These are phyloP conservation scores for Lordiphosa andalusiaca DNA, from an alignment of 2,888 invertebrate genomes.

Conservation along the genomic window DNA sequence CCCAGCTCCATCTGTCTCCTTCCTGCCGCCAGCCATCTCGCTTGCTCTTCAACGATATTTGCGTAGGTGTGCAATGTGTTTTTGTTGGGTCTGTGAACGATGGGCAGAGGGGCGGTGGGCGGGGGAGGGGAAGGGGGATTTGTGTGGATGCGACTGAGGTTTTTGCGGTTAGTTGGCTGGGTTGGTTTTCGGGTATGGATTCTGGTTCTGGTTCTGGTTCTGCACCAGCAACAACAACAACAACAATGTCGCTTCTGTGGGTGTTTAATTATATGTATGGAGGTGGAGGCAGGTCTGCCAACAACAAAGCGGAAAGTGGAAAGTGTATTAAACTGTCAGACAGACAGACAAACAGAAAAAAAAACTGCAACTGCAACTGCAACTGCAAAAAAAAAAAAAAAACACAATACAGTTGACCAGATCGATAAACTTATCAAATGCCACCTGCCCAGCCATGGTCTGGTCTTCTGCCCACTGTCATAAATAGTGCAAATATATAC, in stretches of 20 bases:
- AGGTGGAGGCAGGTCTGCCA: conserved; percentile 11
- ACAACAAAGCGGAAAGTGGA: conserved; percentile 2
- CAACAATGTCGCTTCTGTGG: conserved; percentile 33
- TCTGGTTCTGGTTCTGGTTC: conserved; percentile 5
- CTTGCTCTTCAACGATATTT: conserved; percentile 1
- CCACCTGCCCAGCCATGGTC: background rate
- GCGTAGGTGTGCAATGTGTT: conserved; percentile 6
- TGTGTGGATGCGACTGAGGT: conserved; percentile 61
- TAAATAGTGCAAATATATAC: conserved; percentile 47
- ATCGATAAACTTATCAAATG: conserved; percentile 37
- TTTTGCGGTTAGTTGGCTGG: conserved; percentile 71
- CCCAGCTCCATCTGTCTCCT: background rate
- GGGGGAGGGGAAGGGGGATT: background rate
- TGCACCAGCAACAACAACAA: conserved; percentile 21
- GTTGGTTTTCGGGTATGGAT: conserved; percentile 8
- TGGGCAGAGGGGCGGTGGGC: no score
- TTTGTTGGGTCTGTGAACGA: background rate
- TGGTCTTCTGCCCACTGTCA: conserved; percentile 24
- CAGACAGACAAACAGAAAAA: conserved; percentile 12
- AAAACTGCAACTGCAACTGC: no score
- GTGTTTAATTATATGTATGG: conserved; percentile 30
- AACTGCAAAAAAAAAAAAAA: conserved; percentile 19
- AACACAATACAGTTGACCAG: conserved; percentile 6
- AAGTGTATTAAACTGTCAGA: conserved; percentile 12
- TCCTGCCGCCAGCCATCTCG: background rate